Evolutionary conservation across 2,797 vertebrate species (phyloP), one percentile per base, ranked within the genome.

Genomic region (Diglossa cyanea): DNA sequence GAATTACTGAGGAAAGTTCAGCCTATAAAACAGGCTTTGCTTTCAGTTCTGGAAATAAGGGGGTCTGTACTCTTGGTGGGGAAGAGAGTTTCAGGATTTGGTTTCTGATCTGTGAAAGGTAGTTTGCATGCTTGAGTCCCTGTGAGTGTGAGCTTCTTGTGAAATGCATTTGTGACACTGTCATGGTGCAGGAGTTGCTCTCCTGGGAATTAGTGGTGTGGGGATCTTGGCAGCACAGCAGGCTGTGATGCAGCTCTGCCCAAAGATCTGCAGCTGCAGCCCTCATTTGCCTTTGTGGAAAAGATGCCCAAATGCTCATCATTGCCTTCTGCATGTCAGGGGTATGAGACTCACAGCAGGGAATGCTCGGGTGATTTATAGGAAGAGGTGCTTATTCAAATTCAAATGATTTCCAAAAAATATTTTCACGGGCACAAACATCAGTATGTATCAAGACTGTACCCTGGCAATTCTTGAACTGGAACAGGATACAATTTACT

Each of bases 171-270:
- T 55, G 26, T 61, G 37, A 6, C 10, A n/a, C 11, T 24, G 21
- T 6, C 0, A 0, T 2, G 9, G 44, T 39, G 35, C 31, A 40
- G 47, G 44, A 66, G 23, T 23, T 0, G 0, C 4, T 63, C 45
- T 67, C 67, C 66, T 82, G 25, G 11, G 35, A 37, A 39, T 47
- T 6, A 18, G 45, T 6, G 45, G 20, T 7, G 20, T 5, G 28
- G 40, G 42, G 20, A 89, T 10, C 9, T 5, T 55, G 55, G 28
- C 62, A 54, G 42, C 31, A 8, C 35, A 45, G 23, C 1, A 9
- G 19, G 13, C 35, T 50, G 66, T 57, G 71, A 35, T 9, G 9
- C 8, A 53, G 33, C 53, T 73, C 50, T 70, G 26, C 71, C 55
- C 72, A 73, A 15, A 61, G 4, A 33, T 55, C 39, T 48, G 55